Conservation (phyloP, 2,113 vertebrate genomes). For the Megaceryle maxima region DNA sequence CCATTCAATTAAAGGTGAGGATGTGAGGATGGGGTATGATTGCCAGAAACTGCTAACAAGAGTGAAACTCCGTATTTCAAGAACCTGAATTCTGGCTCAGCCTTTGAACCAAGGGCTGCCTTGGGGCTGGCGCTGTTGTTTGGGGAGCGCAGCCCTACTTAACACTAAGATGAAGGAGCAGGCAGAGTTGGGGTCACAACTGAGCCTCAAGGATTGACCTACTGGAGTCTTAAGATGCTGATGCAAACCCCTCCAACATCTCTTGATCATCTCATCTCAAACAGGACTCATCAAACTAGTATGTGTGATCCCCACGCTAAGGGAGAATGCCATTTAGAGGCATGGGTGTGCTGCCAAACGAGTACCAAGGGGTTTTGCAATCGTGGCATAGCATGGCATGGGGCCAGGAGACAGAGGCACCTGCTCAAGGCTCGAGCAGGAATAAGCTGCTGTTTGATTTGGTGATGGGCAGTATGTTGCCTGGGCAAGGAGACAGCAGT, state of each 20-base stretch:
- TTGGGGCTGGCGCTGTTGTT: neutral
- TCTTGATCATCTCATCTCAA: neutral
- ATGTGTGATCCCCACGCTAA: neutral
- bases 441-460: neutral
- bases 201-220: neutral
- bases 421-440: neutral
- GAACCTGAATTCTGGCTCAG: neutral
- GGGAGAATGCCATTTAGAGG: neutral
- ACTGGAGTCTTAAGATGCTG: neutral
- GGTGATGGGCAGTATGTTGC: neutral
- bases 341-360: neutral
- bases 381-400: neutral
- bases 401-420: neutral
- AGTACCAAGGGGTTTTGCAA: no score
- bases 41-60: neutral
- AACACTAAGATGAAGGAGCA: neutral
- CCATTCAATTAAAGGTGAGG: neutral
- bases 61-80: neutral
- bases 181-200: neutral
- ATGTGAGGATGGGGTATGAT: neutral
- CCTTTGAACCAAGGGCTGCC: neutral
- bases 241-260: neutral
- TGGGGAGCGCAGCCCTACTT: rapidly evolving
- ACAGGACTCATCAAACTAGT: neutral
- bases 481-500: rapidly evolving